A percentile compares a stretch with the other conserved stretches of the same genome.
Evolutionary conservation across 2,888 invertebrate genomes (phyloP).

Genomic region (Mechanitis mazaeus): DNA sequence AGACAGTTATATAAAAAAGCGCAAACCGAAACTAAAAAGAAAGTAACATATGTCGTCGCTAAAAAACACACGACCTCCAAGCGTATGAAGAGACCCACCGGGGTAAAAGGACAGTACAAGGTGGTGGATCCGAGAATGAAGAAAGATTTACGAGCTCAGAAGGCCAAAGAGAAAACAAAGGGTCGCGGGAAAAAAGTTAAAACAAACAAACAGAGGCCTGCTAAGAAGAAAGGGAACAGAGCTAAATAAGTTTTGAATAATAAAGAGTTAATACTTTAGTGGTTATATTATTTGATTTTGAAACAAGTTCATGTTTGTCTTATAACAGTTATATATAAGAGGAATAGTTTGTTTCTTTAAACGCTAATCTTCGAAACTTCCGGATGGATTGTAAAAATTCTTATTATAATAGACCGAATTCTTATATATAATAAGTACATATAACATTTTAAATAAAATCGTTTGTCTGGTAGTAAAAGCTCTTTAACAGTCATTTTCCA

Average conservation of each 20-base stretch:
- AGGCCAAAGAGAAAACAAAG: conserved; percentile 78
- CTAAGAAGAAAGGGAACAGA: conserved; percentile 53
- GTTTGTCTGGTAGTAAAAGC: no score
- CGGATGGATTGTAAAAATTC: no score
- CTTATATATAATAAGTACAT: no score
- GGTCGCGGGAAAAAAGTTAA: conserved; percentile 62
- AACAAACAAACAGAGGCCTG: conserved; percentile 30
- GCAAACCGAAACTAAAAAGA: conserved; percentile 88
- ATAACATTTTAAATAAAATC: no score
- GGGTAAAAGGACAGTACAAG: conserved; percentile 93
- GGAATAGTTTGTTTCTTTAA: no score
- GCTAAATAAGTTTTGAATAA: conserved; percentile 39
- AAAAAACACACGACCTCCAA: conserved; percentile 90
- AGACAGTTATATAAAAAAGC: conserved; percentile 95
- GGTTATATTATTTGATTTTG: no score
- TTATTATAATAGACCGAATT: no score
- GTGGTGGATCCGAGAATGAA: conserved; percentile 98
- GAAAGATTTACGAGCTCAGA: conserved; percentile 88
- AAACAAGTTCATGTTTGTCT: no score
- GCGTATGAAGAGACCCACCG: conserved; percentile 85
- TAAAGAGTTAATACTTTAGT: not conserved
- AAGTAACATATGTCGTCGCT: conserved; percentile 94
- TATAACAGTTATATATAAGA: no score
- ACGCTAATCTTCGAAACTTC: no score
- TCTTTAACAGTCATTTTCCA: no score